Conservation (phyloP, 2,797 vertebrate genomes). For the Eleutherodactylus coqui region DNA sequence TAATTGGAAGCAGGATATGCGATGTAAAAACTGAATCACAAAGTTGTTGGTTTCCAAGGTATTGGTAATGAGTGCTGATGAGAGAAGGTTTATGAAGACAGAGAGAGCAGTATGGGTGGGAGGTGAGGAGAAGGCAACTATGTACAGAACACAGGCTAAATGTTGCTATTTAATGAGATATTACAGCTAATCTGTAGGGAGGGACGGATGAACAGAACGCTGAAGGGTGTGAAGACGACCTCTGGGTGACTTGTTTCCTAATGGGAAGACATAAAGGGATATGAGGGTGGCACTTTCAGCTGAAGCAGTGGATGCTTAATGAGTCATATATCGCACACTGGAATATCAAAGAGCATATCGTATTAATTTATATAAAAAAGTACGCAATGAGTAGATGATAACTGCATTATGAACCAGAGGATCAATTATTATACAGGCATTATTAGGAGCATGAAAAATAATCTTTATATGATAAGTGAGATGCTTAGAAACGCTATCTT, state of each 20-base stretch:
- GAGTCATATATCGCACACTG: not conserved
- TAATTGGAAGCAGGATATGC: conserved; percentile 24
- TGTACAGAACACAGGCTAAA: conserved; percentile 6
- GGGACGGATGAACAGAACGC: not conserved
- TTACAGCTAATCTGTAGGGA: not conserved
- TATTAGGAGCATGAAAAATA: not conserved
- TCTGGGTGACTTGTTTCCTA: not conserved
- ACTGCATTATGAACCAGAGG: not conserved
- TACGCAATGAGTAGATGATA: not conserved
- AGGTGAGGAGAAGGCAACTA: not conserved
- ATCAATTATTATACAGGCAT: not conserved
- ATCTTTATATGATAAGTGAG: not conserved
- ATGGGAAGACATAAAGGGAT: conserved; percentile 24
- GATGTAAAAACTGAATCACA: not conserved
- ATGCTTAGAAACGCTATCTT: too few species aligned
- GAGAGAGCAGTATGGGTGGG: not conserved
- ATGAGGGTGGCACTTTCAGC: not conserved
- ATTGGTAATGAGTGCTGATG: conserved; percentile 22
- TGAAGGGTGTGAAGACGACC: not conserved
- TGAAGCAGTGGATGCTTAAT: not conserved
- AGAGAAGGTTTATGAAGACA: conserved; percentile 12
- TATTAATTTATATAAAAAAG: not conserved
- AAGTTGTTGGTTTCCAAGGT: not conserved
- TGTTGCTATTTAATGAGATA: conserved; percentile 16
- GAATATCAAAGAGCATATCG: not conserved